A percentile compares a stretch with the other conserved stretches of the same genome.
Evolutionary conservation across 2,888 invertebrate genomes (phyloP).

Genomic region (Caenorhabditis panamensis): DNA sequence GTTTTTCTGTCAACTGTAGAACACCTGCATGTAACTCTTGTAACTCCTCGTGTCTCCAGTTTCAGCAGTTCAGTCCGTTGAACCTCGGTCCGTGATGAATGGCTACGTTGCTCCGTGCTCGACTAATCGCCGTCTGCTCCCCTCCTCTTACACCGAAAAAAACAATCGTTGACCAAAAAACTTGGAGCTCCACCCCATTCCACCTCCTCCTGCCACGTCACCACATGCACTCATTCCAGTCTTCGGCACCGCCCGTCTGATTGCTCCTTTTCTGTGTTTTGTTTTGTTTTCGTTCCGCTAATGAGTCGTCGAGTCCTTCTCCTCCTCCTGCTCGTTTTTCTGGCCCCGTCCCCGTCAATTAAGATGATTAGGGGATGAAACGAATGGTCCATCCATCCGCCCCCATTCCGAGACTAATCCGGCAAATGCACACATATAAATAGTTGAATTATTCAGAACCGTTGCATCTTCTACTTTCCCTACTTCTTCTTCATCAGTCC

Average conservation of each 20-base stretch:
- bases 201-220: slow-evolving; percentile 13
- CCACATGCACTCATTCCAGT: slow-evolving; percentile 13
- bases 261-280: slow-evolving; percentile 18
- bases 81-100: slow-evolving; percentile 13
- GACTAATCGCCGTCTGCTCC: slow-evolving; percentile 35
- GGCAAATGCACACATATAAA: slow-evolving; percentile 36
- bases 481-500: background rate
- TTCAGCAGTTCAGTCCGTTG: background rate
- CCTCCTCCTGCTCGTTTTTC: background rate
- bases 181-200: background rate
- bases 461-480: no score
- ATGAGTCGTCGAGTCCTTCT: slow-evolving; percentile 26
- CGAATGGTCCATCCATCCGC: background rate
- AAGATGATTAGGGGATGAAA: slow-evolving; percentile 42
- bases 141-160: background rate
- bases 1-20: no score
- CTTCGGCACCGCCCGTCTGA: background rate
- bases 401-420: slow-evolving; percentile 20
- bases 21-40: background rate
- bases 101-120: background rate
- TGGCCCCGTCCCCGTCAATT: slow-evolving; percentile 46
- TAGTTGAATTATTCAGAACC: slow-evolving; percentile 32
- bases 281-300: slow-evolving; percentile 13
- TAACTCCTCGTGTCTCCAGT: background rate
- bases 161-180: background rate